phyloP scores from a whole-genome alignment of 2,113 vertebrate species.

The Triplophysa tibetana region DNA sequence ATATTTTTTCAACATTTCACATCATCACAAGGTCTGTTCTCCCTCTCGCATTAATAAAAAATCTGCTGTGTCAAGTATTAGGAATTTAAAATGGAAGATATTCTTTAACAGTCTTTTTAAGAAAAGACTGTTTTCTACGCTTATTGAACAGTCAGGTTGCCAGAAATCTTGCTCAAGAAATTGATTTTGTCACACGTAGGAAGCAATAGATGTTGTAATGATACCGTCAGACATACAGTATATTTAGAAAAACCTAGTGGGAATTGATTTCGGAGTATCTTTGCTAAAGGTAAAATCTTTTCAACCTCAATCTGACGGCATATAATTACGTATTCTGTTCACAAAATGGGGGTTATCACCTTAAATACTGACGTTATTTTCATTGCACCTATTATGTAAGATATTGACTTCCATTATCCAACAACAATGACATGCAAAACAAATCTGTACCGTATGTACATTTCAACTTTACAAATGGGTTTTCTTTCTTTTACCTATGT shows the following conservation, averaged over 20 bases:
- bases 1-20: conserved; percentile 27
- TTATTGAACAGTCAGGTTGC: neutral
- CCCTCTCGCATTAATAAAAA: conserved; percentile 31
- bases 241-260: conserved; percentile 7
- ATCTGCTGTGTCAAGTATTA: conserved; percentile 13
- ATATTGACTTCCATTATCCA: neutral
- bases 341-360: neutral
- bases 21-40: neutral
- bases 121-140: neutral
- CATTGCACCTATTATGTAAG: neutral
- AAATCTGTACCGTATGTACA: neutral
- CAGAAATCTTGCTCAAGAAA: neutral
- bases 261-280: neutral
- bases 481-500: neutral
- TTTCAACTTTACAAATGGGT: neutral
- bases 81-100: conserved; percentile 12
- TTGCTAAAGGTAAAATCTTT: conserved; percentile 11
- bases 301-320: neutral
- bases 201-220: conserved; percentile 11
- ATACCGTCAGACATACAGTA: neutral
- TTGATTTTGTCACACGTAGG: conserved; percentile 6
- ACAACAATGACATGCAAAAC: neutral
- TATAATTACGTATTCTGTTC: conserved; percentile 11
- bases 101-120: neutral
- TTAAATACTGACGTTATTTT: conserved; percentile 25